Evolutionary conservation across 2,797 vertebrate genomes (phyloP), one percentile per base, ranked within the genome.

Genomic region (Aphelocoma californica): DNA sequence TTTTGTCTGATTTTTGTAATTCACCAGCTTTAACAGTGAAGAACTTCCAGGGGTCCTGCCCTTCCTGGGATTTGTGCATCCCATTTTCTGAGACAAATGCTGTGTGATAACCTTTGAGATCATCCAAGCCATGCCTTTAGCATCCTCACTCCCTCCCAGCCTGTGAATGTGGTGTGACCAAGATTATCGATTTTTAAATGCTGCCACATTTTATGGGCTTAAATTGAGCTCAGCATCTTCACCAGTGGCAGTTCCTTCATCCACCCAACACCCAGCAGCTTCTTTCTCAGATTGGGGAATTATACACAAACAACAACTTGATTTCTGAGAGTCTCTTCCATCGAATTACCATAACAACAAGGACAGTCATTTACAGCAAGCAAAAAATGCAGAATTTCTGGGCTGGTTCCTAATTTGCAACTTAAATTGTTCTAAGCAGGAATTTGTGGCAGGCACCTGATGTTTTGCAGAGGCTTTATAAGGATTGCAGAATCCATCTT

Each of bases 271-370:
- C 18, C 70, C 70, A 88, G 70, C 81, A 65, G 66, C 66, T 91
- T 77, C 78, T 62, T 21, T 34, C 64, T 81, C 56, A 21, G 83
- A 65, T 53, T 8, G 10, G 66, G 92, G 77, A 86, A 78, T 81
- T 45, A 45, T 6, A 70, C 4, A 3, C 62, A 75, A 93, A 89
- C 66, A 92, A 51, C 40, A 92, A 96, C 85, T 72, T 70, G 67
- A 92, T 91, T 92, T 93, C 81, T 45, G 89, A 66, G 48, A 51
- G 36, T 70, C 50, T 77, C 66, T 95, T 77, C 60, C 67, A 23
- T 7, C 18, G 61, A 82, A 95, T 94, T 94, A 85, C 74, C 91
- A 87, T 87, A 95, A 94, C 91, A 88, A 92, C 91, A 66, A 89
- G 71, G 66, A 40, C 47, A 47, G 51, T 21, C 48, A 32, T 73